These are phyloP conservation scores for Periplaneta americana DNA, from an alignment of 1,140 invertebrate species.

Conservation along the genomic window DNA sequence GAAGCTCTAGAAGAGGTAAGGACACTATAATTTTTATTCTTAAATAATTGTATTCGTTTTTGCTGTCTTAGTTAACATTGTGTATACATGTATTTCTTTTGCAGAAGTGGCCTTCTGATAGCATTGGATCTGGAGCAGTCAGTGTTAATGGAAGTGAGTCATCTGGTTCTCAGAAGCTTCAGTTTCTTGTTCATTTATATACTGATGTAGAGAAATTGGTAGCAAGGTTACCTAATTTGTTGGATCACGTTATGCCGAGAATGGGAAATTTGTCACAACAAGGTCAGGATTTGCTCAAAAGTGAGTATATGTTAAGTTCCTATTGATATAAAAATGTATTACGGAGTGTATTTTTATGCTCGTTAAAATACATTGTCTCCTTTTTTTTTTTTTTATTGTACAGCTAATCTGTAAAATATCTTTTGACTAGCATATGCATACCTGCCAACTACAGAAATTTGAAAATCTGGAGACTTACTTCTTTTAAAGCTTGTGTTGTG, in stretches of 20 bases:
- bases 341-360: too few species aligned
- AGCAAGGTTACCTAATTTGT: conserved; percentile 38
- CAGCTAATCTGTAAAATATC: too few species aligned
- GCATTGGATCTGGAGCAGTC: not conserved
- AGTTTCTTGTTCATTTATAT: conserved; percentile 43
- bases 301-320: conserved; percentile 3
- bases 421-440: too few species aligned
- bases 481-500: too few species aligned
- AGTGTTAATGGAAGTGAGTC: not conserved
- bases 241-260: conserved; percentile 29
- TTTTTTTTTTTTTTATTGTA: too few species aligned
- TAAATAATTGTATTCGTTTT: not conserved
- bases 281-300: not conserved
- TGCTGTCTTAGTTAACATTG: too few species aligned
- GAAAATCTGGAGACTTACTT: too few species aligned
- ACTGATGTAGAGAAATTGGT: conserved; percentile 40
- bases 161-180: conserved; percentile 23
- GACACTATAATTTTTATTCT: not conserved
- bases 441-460: too few species aligned
- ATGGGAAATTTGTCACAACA: not conserved
- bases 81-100: too few species aligned
- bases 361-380: too few species aligned
- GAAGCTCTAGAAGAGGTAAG: conserved; percentile 36
- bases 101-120: not conserved
- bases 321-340: too few species aligned